phyloP scores from a whole-genome alignment of 2,797 vertebrate species.

The Peromyscus eremicus region DNA sequence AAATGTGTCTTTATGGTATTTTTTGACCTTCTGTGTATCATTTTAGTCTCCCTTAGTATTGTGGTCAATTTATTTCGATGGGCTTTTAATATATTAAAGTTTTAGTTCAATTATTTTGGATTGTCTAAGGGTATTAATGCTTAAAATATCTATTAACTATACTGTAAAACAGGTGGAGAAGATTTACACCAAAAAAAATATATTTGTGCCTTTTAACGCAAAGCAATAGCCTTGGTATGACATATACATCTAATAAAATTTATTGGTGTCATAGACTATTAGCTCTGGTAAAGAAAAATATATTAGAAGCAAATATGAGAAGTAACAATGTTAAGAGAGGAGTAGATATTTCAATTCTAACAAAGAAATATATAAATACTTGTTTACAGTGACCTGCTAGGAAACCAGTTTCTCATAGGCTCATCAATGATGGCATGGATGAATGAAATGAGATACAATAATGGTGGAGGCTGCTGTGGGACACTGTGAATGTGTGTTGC shows the following conservation, averaged over 20 bases:
- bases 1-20: not conserved
- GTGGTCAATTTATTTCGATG: not conserved
- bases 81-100: not conserved
- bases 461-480: not conserved
- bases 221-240: not conserved
- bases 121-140: not conserved
- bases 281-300: not conserved
- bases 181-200: too few relatives aligned
- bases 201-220: not conserved
- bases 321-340: not conserved
- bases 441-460: not conserved
- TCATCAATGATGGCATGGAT: not conserved
- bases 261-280: not conserved
- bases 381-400: not conserved
- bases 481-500: too few relatives aligned
- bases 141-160: not conserved
- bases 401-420: not conserved
- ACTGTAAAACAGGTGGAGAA: not conserved
- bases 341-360: not conserved
- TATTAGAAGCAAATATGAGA: not conserved
- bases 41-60: not conserved
- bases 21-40: not conserved
- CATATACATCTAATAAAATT: not conserved
- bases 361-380: not conserved
- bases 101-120: not conserved